Base-by-base conservation (phyloP, 2,113 vertebrate genomes). In the Nannospalax galili region DNA sequence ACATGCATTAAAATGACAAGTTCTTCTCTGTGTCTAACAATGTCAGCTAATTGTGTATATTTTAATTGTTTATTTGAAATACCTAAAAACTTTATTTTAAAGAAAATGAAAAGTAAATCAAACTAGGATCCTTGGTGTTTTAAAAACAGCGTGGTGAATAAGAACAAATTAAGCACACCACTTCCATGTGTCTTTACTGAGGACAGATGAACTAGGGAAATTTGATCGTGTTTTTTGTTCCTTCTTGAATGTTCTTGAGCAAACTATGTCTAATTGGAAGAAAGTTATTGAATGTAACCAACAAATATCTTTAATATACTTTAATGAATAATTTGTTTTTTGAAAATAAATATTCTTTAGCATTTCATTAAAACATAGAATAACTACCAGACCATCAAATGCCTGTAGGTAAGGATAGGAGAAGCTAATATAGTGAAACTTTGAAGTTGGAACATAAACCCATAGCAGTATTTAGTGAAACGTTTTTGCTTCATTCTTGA, bases 41-140 rank as follows among this genome's bases (percentile, higher is more conserved):
- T 6, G 81, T 78, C 70, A 11, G n/a, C 24, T 3, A 77, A 14
- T 14, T 60, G 5, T 84, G 28, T 92, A 64, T 30, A 73, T 67
- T 80, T 91, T 90, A 37, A 52, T 91, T 77, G 73, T 89, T 74
- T 92, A 9, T 77, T 37, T 78, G 69, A 64, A 64, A 79, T 79
- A 69, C 0, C 26, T 42, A 94, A 40, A 73, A 32, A n/a, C 2
- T 8, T 35, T 93, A 79, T 30, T 79, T 92, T 75, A 84, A 75
- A 62, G 7, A 45, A 80, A 91, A 74, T 5, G 4, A 42, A 11
- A 37, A 84, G 45, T 62, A 62, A 72, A 48, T 0, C 26, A 28
- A 62, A 64, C n/a, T n/a, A n/a, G n/a, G n/a, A n/a, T n/a, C n/a
- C n/a, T 9, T 37, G 5, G 3, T 42, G 7, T n/a, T 70, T 89